A percentile compares a stretch with the other conserved stretches of the same genome.
Evolutionary conservation across 2,113 vertebrate species (phyloP).

Genomic region (Nibea albiflora): DNA sequence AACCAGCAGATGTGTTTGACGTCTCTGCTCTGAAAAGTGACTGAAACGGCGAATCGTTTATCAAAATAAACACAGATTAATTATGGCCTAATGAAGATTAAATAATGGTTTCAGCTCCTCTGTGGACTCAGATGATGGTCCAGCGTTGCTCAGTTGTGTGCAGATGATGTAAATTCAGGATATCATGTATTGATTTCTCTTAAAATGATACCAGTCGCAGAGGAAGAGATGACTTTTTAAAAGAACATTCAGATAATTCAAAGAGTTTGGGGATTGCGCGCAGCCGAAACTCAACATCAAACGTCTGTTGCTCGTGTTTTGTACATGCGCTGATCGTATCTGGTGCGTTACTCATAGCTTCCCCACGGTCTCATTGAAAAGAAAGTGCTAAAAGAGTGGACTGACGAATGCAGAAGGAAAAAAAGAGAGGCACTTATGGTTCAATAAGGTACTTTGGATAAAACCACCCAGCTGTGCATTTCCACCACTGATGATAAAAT

Average conservation of each 20-base stretch:
- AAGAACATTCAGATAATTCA: neutral
- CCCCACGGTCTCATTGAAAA: neutral
- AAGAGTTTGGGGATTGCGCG: neutral
- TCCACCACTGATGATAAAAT: constrained; percentile 13
- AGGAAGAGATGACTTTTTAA: neutral
- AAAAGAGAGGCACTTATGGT: constrained; percentile 18
- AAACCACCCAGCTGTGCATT: constrained; percentile 5
- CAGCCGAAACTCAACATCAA: neutral
- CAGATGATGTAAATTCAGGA: neutral
- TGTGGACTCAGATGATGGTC: neutral
- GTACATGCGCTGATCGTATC: neutral
- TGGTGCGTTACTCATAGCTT: neutral
- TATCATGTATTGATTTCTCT: neutral
- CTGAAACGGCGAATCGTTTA: neutral
- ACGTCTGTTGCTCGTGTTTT: constrained; percentile 1
- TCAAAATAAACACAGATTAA: neutral
- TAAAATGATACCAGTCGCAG: neutral
- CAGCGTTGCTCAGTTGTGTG: neutral
- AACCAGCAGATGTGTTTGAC: neutral
- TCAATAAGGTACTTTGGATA: constrained; percentile 15
- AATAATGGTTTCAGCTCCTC: neutral
- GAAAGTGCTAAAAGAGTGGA: constrained; percentile 10
- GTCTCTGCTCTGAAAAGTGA: neutral
- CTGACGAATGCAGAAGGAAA: constrained; percentile 1
- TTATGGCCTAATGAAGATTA: neutral